Evolutionary conservation across 2,797 vertebrate species (phyloP).

Genomic region (Masticophis lateralis): DNA sequence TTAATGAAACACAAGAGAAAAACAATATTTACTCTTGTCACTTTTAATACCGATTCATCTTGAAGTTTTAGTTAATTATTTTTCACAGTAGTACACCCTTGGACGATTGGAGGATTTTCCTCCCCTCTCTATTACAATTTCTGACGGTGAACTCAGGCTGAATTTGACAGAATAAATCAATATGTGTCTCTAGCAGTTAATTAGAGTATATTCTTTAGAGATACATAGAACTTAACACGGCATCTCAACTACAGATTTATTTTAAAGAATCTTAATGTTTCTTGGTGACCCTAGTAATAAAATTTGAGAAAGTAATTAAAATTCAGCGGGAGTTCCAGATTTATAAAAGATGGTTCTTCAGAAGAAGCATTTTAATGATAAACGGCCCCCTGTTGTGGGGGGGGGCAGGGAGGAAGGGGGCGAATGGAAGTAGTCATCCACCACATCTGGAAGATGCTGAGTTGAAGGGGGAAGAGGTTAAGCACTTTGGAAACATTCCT

Average conservation of each 20-base stretch:
- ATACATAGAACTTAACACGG: background rate
- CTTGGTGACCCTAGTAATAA: background rate
- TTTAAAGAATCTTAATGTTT: conserved; percentile 10
- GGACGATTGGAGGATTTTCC: background rate
- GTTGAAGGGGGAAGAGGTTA: background rate
- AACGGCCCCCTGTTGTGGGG: background rate
- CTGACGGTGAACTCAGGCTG: background rate
- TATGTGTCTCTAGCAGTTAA: conserved; percentile 27
- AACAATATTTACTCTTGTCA: conserved; percentile 27
- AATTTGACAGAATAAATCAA: conserved; percentile 23
- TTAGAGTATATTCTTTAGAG: conserved; percentile 20
- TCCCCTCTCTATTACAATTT: background rate
- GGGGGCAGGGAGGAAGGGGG: background rate
- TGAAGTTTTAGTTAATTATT: conserved; percentile 22
- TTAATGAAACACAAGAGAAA: conserved; percentile 38
- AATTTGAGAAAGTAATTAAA: background rate
- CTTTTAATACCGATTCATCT: conserved; percentile 25
- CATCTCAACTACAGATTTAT: background rate
- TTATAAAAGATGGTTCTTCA: background rate
- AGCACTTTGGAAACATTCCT: background rate
- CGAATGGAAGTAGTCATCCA: background rate
- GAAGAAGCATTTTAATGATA: background rate
- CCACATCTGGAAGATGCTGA: background rate
- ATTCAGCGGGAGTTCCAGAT: background rate
- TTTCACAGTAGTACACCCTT: background rate